Evolutionary conservation across 2,888 invertebrate genomes (phyloP), one percentile per base, ranked within the genome.

Genomic region (Drosophila mimica): DNA sequence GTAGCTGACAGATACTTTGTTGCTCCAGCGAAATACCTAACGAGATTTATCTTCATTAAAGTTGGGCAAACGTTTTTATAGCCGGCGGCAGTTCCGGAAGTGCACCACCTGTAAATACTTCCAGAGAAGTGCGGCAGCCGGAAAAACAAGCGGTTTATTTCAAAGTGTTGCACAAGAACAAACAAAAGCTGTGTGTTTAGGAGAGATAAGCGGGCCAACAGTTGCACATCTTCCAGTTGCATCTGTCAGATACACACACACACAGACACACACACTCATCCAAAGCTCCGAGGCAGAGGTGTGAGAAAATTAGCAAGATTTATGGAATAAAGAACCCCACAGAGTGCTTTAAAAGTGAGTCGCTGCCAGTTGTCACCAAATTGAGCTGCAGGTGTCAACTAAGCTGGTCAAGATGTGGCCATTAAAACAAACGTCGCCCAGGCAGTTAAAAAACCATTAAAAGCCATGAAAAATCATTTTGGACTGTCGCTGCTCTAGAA

Each of bases 31-130:
- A 70, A 79, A 66, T 52, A 65, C 63, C 52, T 63, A 46, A 63
- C 63, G 48, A 71, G 61, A 85, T 85, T 89, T 84, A 84, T 88
- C 88, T 82, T 89, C 85, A 89, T 88, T 89, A 82, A 67, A 78
- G 67, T 49, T 43, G 64, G 17, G 28, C 59, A 61, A 62, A 43
- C 36, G 56, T 52, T 73, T 82, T 82, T 64, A 74, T 31, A 58
- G 57, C 36, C 51, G 38, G 33, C 31, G 20, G 17, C 25, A 49
- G 60, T 75, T 74, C 82, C 85, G 89, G 88, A 88, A 84, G 85
- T 76, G 81, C 73, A 65, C 54, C 88, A 86, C 87, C 76, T 89
- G 84, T 43, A 60, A 59, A 69, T 48, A 46, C n/a, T 68, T 68
- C 70, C 54, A 66, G 34, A 28, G 52, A 25, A 30, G 60, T 58